Base-by-base conservation (phyloP, 1,140 invertebrate genomes). In the Andricus grossulariae region DNA sequence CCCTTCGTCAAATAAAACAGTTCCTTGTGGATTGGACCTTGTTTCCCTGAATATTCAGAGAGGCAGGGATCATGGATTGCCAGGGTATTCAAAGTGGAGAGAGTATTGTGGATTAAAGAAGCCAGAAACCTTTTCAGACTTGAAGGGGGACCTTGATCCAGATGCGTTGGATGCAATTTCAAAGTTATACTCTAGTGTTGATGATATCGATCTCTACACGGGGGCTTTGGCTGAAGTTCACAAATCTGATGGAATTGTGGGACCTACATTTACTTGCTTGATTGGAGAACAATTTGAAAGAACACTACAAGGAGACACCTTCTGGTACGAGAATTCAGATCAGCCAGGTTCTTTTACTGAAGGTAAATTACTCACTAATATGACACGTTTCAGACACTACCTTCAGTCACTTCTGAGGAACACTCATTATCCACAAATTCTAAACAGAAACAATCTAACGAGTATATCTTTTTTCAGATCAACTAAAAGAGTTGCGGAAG, bases 201-300 rank as follows among this genome's bases (percentile, higher is more conserved):
- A 97, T 52, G 97, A 98, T 87, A 93, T 98, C 6, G 97, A 99
- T 88, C 86, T 98, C 10, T 98, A 98, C 87, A 96, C 96, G 0
- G 97, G 96, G 0, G 94, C 95, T 0, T 86, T 98, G 12, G 95
- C 96, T 12, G 97, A 98, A 88, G 89, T 92, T 10, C 95, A 95
- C 0, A 83, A 93, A 18, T 86, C 92, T 45, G 94, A 93, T 12
- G 93, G 95, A 1, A 92, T 97, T 12, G 92, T 98, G 50, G 97
- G 97, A 0, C 95, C 97, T 4, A 97, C 97, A 0, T 93, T 97
- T 16, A 95, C 94, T 8, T 98, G 97, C 87, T 92, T 99, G 51
- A 92, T 99, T n/a, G 93, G 94, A 0, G 95, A 97, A 88, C 97
- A 98, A 90, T 98, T 98, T 90, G 85, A 94, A 21, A 91, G 96